phyloP scores from a whole-genome alignment of 2,113 vertebrate species.

The Mustela nigripes region DNA sequence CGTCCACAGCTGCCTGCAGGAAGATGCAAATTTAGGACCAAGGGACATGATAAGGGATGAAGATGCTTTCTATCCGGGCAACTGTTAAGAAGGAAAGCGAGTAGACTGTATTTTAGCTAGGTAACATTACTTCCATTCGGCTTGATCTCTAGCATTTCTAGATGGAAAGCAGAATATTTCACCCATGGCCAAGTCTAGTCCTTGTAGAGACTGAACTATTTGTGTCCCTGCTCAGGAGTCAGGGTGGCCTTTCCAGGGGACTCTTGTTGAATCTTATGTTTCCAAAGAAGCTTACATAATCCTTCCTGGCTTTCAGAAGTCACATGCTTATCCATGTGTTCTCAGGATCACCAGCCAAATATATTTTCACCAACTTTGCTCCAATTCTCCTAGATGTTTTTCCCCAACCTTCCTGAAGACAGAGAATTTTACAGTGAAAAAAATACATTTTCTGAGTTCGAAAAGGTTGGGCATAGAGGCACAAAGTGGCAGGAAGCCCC shows the following conservation, averaged over 20 bases:
- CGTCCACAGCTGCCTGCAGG: neutral
- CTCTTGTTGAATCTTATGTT: neutral
- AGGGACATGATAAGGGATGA: neutral
- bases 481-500: too few species aligned
- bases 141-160: neutral
- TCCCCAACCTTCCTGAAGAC: neutral
- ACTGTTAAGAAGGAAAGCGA: neutral
- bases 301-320: neutral
- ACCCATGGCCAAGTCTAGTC: neutral
- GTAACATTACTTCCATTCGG: neutral
- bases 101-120: neutral
- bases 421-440: constrained; percentile 28
- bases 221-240: neutral
- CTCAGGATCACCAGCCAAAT: neutral
- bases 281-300: neutral
- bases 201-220: neutral
- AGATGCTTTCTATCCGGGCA: neutral
- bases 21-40: neutral
- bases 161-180: neutral
- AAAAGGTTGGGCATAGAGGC: neutral
- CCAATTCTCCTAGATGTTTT: neutral
- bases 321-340: neutral
- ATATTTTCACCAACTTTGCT: neutral
- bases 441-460: neutral
- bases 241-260: neutral